Conservation (phyloP, 2,797 vertebrate genomes). For the Echeneis naucrates region DNA sequence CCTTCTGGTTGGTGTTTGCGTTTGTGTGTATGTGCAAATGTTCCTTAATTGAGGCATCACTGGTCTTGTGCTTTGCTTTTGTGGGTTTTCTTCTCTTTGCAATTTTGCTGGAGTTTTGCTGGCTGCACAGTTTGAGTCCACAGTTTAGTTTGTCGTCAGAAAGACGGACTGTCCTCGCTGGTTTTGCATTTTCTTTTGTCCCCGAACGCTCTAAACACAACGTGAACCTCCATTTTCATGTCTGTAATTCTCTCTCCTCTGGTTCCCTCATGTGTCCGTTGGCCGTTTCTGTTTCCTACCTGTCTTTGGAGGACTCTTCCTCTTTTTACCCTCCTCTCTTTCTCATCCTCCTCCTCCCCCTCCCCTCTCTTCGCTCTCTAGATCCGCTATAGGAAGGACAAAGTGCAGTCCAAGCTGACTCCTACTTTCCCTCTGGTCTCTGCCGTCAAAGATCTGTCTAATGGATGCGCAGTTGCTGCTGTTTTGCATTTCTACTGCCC, state of each 20-base stretch:
- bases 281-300: constrained; percentile 31
- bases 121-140: constrained; percentile 38
- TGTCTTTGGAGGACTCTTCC: constrained; percentile 28
- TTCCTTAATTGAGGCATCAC: constrained; percentile 21
- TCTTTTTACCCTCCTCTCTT: constrained; percentile 15
- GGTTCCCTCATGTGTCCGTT: constrained; percentile 23
- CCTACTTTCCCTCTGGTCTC: constrained; percentile 89
- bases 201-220: neutral
- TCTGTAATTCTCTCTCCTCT: constrained; percentile 1
- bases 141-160: constrained; percentile 40
- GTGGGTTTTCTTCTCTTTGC: constrained; percentile 47
- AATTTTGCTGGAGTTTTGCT: constrained; percentile 48
- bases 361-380: constrained; percentile 60
- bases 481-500: constrained; percentile 92
- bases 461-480: constrained; percentile 90
- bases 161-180: constrained; percentile 20
- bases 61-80: constrained; percentile 61
- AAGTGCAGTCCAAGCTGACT: constrained; percentile 88
- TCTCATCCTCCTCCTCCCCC: constrained; percentile 31
- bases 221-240: constrained; percentile 1
- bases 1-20: constrained; percentile 40
- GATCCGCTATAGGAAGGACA: constrained; percentile 96
- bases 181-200: constrained; percentile 42
- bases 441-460: constrained; percentile 90
- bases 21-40: constrained; percentile 34